Evolutionary conservation across 1,140 invertebrate genomes (phyloP), one percentile per base, ranked within the genome.

Genomic region (Nephila pilipes): DNA sequence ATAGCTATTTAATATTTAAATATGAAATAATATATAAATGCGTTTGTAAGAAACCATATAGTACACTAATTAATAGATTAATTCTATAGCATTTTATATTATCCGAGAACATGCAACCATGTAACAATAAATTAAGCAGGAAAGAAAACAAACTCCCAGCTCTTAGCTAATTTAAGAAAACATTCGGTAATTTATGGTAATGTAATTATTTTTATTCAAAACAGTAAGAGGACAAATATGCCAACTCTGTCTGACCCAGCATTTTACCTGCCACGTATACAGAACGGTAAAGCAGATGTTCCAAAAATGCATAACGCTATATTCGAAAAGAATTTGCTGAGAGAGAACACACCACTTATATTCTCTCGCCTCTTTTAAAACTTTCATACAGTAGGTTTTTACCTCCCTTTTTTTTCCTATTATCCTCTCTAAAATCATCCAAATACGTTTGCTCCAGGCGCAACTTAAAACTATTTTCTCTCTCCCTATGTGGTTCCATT

Each of bases 391-490:
- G 69, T 20, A 18, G 69, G 69, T 75, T 75, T 75, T 75, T 75
- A 5, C n/a, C 25, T 46, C 46, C 0, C 46, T 46, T 0, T 75
- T 65, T 25, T n/a, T 29, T n/a, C 18, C 69, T 18, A 75, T 75
- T 75, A 75, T 75, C 69, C 18, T 75, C 32, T 14, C 29, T 29
- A 36, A 36, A 32, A 36, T 75, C 69, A 75, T 75, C 69, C 69
- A 75, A 4, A 75, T 32, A 32, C 29, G 69, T 6, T 75, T 75
- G 29, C 12, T 75, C 12, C 32, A 18, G 32, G 18, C 18, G 69
- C 69, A 75, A 75, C 69, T 36, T 75, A 75, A 75, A 75, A 75
- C 69, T 32, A 75, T 75, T 75, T 75, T 75, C 69, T 75, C 29
- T 75, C 29, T 75, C 29, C 12, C 10, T 8, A 18, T 36, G 69